These are phyloP conservation scores for Plectropomus leopardus DNA, from an alignment of 2,113 vertebrate species.

Conservation along the genomic window DNA sequence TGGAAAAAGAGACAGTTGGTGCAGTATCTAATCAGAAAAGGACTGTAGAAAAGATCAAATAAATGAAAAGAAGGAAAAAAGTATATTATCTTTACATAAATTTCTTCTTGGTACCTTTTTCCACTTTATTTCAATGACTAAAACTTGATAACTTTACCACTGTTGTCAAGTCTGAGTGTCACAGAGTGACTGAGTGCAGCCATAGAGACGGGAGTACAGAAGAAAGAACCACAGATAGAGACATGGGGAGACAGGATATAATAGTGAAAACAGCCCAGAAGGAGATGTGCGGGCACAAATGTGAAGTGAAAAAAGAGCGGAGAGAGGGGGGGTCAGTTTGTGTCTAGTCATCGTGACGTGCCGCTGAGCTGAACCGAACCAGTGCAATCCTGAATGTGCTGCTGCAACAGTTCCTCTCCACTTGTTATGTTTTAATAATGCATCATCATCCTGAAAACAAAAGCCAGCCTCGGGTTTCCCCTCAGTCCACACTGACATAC, in stretches of 20 bases:
- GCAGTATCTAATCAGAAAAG: too few relatives aligned
- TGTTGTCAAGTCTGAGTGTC: too few relatives aligned
- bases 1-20: too few relatives aligned
- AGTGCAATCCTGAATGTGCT: conserved; percentile 21
- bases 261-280: neutral
- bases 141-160: too few relatives aligned
- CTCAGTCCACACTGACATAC: neutral
- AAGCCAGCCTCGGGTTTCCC: conserved; percentile 21
- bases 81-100: neutral
- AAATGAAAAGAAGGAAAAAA: too few relatives aligned
- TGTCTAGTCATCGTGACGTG: conserved; percentile 47
- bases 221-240: neutral
- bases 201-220: neutral
- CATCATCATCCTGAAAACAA: conserved; percentile 23
- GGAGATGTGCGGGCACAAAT: neutral
- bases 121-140: neutral
- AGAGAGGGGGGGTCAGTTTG: neutral
- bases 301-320: neutral
- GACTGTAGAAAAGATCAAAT: too few relatives aligned
- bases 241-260: too few relatives aligned
- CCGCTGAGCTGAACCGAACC: conserved; percentile 40
- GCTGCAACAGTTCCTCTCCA: neutral
- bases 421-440: conserved; percentile 39
- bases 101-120: neutral
- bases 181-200: neutral